Evolutionary conservation across 1,140 invertebrate species (phyloP).

Genomic region (Drosophila nikananu): DNA sequence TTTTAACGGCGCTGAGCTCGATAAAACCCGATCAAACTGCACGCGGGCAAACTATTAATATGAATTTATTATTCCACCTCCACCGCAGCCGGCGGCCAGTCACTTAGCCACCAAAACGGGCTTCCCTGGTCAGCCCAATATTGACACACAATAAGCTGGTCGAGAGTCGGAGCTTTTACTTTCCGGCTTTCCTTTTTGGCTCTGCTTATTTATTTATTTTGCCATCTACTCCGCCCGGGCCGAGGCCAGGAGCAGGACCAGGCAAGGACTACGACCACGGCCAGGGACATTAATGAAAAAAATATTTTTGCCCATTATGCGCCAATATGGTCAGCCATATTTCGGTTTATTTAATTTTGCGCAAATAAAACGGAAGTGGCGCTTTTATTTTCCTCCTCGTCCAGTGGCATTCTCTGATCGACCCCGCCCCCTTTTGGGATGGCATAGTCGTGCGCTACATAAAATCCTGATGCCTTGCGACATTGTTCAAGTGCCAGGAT

Average conservation of each 20-base stretch:
- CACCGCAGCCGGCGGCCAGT: conserved; percentile 12
- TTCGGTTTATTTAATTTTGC: conserved; percentile 84
- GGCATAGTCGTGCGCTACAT: conserved; percentile 74
- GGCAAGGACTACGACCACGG: neutral
- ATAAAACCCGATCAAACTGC: conserved; percentile 30
- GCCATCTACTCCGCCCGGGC: conserved; percentile 47
- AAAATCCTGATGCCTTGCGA: conserved; percentile 78
- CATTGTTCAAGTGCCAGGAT: conserved; percentile 65
- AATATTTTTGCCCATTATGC: conserved; percentile 82
- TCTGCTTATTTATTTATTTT: conserved; percentile 54
- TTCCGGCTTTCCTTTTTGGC: conserved; percentile 76
- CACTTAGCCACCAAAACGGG: conserved; percentile 19
- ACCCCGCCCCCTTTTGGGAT: conserved; percentile 2
- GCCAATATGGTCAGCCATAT: conserved; percentile 82
- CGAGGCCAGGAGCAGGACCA: neutral
- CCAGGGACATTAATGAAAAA: conserved; percentile 76
- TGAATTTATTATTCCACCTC: conserved; percentile 58
- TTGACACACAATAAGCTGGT: conserved; percentile 75
- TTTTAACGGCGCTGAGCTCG: conserved; percentile 13
- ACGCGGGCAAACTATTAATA: conserved; percentile 39
- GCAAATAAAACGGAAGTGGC: conserved; percentile 84
- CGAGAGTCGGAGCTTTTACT: conserved; percentile 70
- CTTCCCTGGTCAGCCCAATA: conserved; percentile 61
- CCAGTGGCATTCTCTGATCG: conserved; percentile 38
- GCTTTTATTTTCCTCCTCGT: conserved; percentile 68